Percentiles rank a stretch among this genome's conserved stretches.
Evolutionary conservation across 2,888 invertebrate genomes (phyloP).

Genomic region (Leptinotarsa rubiginosa): DNA sequence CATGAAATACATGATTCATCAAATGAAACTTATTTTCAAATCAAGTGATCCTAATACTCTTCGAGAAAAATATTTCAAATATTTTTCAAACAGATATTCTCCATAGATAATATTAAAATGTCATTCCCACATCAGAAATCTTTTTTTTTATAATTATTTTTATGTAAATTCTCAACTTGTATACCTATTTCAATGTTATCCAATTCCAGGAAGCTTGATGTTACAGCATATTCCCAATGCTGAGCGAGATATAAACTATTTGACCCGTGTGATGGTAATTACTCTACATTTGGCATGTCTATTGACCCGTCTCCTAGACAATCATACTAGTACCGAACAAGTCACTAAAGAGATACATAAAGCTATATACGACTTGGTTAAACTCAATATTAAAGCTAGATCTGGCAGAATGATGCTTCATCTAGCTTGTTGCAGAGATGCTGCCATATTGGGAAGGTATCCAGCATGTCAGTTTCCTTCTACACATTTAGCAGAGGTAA

Average conservation of each 20-base stretch:
- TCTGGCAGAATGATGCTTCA: slow-evolving; percentile 81
- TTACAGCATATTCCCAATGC: slow-evolving; percentile 72
- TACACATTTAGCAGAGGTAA: slow-evolving; percentile 74
- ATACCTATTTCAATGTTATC: not conserved
- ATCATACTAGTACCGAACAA: slow-evolving; percentile 57
- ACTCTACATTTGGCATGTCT: slow-evolving; percentile 86
- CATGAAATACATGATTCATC: too few species aligned
- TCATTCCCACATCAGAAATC: too few species aligned
- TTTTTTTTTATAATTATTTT: too few species aligned
- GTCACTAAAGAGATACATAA: slow-evolving; percentile 74
- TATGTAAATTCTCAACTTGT: too few species aligned
- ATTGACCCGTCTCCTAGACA: slow-evolving; percentile 75
- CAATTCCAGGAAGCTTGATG: slow-evolving; percentile 65
- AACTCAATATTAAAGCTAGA: slow-evolving; percentile 73
- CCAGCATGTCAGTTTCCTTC: slow-evolving; percentile 80
- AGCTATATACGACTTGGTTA: slow-evolving; percentile 82
- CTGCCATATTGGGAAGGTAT: slow-evolving; percentile 75
- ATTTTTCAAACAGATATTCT: too few species aligned
- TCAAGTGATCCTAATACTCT: too few species aligned
- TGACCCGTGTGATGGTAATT: slow-evolving; percentile 88
- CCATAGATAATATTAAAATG: too few species aligned
- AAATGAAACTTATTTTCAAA: too few species aligned
- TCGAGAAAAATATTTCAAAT: too few species aligned
- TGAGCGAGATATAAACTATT: slow-evolving; percentile 80
- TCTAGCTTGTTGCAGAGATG: slow-evolving; percentile 85